These are phyloP conservation scores for Vannuccia rotundouncinata DNA, from an alignment of 2,888 invertebrate species.

Conservation along the genomic window DNA sequence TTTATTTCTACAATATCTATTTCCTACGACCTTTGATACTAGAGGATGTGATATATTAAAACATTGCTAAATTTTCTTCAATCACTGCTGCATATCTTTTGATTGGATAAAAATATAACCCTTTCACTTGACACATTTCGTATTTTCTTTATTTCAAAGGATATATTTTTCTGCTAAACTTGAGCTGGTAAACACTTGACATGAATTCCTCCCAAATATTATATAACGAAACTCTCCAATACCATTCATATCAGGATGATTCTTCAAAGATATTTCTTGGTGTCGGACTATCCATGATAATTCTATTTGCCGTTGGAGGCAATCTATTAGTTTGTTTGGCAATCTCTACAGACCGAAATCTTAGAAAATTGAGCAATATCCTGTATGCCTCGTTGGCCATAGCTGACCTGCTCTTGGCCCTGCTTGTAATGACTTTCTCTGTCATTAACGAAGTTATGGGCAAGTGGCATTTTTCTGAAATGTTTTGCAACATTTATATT, in stretches of 20 bases:
- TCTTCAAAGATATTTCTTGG: background rate
- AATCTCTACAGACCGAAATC: conserved; percentile 87
- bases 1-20: no score
- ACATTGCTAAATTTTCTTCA: no score
- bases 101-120: background rate
- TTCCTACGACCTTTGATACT: no score
- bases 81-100: no score
- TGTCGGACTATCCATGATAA: conserved; percentile 58
- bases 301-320: conserved; percentile 83
- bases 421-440: conserved; percentile 95
- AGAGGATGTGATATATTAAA: no score
- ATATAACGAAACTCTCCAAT: background rate
- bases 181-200: background rate
- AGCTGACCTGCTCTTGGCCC: conserved; percentile 91
- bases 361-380: conserved; percentile 60
- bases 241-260: background rate
- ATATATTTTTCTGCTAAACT: background rate
- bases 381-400: conserved; percentile 85
- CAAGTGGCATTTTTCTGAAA: conserved; percentile 91
- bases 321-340: conserved; percentile 94
- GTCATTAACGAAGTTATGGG: conserved; percentile 82
- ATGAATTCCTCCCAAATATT: background rate
- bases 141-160: background rate
- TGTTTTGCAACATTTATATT: conserved; percentile 96
- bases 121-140: background rate